These are phyloP conservation scores for Amiota minor DNA, from an alignment of 2,888 invertebrate genomes.

Conservation along the genomic window DNA sequence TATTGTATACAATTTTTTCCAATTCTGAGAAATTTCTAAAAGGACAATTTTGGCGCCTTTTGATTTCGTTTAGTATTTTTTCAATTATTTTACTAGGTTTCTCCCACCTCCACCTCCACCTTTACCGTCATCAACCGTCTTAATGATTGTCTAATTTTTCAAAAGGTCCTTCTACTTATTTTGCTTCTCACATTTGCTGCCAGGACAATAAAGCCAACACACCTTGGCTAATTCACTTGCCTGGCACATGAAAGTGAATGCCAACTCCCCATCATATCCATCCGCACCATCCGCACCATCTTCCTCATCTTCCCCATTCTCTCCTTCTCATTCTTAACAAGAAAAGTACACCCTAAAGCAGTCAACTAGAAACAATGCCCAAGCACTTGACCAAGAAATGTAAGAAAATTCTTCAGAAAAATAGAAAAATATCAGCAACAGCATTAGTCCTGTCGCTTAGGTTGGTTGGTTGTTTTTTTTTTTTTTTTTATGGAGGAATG, in stretches of 20 bases:
- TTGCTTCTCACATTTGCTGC: too few relatives aligned
- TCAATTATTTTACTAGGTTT: slow-evolving; percentile 18
- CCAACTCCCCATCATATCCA: slow-evolving; percentile 34
- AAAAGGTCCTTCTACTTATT: slow-evolving; percentile 30
- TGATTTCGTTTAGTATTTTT: background rate
- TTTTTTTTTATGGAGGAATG: too few relatives aligned
- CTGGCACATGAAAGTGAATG: slow-evolving; percentile 50
- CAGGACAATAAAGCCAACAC: too few relatives aligned
- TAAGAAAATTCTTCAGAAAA: background rate
- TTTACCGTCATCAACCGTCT: too few relatives aligned
- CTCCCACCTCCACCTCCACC: background rate
- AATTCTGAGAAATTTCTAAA: too few relatives aligned
- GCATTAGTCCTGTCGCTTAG: slow-evolving; percentile 12
- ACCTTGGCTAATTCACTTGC: slow-evolving; percentile 16
- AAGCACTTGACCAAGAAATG: slow-evolving; percentile 18
- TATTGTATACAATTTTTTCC: too few relatives aligned
- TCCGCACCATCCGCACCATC: too few relatives aligned
- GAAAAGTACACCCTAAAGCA: background rate
- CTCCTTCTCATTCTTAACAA: background rate
- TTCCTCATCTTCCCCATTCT: too few relatives aligned
- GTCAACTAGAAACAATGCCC: slow-evolving; percentile 19
- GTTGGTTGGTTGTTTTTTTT: too few relatives aligned
- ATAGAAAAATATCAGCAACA: slow-evolving; percentile 23
- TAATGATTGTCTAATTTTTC: slow-evolving; percentile 50
- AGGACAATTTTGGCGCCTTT: too few relatives aligned